These are phyloP conservation scores for Pituophis catenifer DNA, from an alignment of 2,113 vertebrate genomes.

Conservation along the genomic window DNA sequence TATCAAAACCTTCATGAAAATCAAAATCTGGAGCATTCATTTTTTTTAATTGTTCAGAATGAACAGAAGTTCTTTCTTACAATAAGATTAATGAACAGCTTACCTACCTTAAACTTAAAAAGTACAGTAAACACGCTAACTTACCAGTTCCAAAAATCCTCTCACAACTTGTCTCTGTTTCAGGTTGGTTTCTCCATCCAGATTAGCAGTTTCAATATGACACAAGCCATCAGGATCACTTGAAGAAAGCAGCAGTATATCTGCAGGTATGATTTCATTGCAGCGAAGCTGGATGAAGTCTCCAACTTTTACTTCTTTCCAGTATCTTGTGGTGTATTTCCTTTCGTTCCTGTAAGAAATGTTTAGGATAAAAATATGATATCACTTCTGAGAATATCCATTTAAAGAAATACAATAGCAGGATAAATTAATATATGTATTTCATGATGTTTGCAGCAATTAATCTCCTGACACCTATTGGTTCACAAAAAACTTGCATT, in stretches of 20 bases:
- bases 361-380: background rate
- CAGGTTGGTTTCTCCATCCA: conserved; percentile 97
- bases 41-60: background rate
- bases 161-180: conserved; percentile 93
- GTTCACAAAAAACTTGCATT: background rate
- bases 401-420: background rate
- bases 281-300: conserved; percentile 92
- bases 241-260: conserved; percentile 90
- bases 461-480: background rate
- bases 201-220: conserved; percentile 95
- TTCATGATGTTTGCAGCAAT: background rate
- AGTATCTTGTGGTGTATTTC: conserved; percentile 86
- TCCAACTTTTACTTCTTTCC: conserved; percentile 91
- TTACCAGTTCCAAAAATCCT: conserved; percentile 90
- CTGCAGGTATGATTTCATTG: conserved; percentile 94
- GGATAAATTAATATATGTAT: background rate
- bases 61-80: conserved; percentile 19
- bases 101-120: background rate
- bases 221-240: conserved; percentile 93
- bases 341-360: conserved; percentile 73
- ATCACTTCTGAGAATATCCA: background rate
- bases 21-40: conserved; percentile 25
- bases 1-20: conserved; percentile 39
- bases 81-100: background rate
- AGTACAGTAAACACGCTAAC: conserved; percentile 45